Conservation (phyloP, 2,888 invertebrate genomes). For the Idaea straminata region DNA sequence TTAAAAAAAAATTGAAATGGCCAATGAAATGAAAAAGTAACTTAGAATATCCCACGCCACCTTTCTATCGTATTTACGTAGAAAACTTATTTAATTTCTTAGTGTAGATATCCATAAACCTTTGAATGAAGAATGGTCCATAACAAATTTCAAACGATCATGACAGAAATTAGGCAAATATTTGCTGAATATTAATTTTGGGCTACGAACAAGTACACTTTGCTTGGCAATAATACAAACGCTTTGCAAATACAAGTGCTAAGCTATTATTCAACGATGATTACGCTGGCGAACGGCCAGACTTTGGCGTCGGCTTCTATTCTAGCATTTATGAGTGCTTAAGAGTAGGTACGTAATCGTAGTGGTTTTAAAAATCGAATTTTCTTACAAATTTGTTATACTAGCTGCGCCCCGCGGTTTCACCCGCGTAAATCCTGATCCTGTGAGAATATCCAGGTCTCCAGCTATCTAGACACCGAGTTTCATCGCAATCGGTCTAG, state of each 20-base stretch:
- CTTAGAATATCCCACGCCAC: too few relatives aligned
- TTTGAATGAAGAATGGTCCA: background rate
- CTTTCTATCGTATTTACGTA: too few relatives aligned
- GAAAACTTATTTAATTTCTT: background rate
- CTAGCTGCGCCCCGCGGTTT: too few relatives aligned
- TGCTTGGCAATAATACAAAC: slow-evolving; percentile 50
- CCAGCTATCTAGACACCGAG: too few relatives aligned
- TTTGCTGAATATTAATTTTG: slow-evolving; percentile 32
- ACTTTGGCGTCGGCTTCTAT: slow-evolving; percentile 33
- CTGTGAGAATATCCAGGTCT: too few relatives aligned
- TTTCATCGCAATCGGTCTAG: too few relatives aligned
- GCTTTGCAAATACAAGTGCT: slow-evolving; percentile 52
- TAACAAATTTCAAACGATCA: background rate
- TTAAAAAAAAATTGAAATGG: too few relatives aligned
- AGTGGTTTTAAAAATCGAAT: background rate
- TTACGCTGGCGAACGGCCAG: slow-evolving; percentile 54
- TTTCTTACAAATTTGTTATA: background rate
- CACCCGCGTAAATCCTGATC: too few relatives aligned
- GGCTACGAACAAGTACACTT: slow-evolving; percentile 41
- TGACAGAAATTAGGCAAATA: slow-evolving; percentile 2
- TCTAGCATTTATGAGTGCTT: slow-evolving; percentile 20
- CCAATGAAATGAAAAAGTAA: too few relatives aligned
- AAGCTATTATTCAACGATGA: slow-evolving; percentile 53
- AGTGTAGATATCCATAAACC: background rate
- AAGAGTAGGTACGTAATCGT: background rate